Conservation (phyloP, 2,797 vertebrate species). For the Aplochiton taeniatus region DNA sequence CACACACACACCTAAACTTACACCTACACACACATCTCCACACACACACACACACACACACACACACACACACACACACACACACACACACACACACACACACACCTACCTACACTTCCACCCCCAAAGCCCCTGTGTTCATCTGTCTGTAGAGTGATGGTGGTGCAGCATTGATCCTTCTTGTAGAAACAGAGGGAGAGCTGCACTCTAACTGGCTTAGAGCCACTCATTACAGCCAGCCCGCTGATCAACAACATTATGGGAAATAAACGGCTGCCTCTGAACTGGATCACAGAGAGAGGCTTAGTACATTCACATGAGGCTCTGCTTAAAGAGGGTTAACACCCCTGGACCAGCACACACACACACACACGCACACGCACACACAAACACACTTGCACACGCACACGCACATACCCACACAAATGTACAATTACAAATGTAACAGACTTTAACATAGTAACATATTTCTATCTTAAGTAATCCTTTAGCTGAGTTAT, state of each 20-base stretch:
- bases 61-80: neutral
- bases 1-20: conserved; percentile 1
- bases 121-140: conserved; percentile 36
- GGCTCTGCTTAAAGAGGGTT: conserved; percentile 56
- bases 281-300: conserved; percentile 86
- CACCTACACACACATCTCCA: no score
- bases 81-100: neutral
- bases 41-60: no score
- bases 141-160: conserved; percentile 65
- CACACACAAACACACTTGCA: conserved; percentile 18
- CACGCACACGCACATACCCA: conserved; percentile 33
- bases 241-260: conserved; percentile 87
- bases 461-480: no score
- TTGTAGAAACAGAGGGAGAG: no score
- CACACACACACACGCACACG: conserved; percentile 11
- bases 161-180: conserved; percentile 83
- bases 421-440: conserved; percentile 5
- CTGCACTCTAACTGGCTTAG: conserved; percentile 76
- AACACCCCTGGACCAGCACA: conserved; percentile 39
- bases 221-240: conserved; percentile 92
- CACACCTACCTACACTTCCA: conserved; percentile 7
- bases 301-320: conserved; percentile 78
- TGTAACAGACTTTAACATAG: no score
- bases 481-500: no score
- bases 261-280: conserved; percentile 85